These are phyloP conservation scores for Excalfactoria chinensis DNA, from an alignment of 2,113 vertebrate genomes.

Conservation along the genomic window DNA sequence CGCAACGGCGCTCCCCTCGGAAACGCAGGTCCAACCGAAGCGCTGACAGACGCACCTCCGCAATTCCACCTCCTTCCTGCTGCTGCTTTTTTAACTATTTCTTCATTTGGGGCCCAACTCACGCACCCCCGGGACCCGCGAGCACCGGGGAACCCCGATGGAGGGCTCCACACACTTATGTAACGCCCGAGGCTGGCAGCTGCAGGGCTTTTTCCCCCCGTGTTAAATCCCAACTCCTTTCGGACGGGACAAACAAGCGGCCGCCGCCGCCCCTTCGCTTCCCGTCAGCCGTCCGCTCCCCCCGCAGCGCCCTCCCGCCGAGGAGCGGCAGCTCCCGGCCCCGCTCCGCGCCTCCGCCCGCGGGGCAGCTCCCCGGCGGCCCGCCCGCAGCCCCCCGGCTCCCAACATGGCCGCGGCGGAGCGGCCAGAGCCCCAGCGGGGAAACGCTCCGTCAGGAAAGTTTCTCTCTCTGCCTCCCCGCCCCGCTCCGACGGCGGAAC, in stretches of 20 bases:
- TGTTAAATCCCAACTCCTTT: background rate
- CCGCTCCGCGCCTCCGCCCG: background rate
- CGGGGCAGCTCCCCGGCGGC: background rate
- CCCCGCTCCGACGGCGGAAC: background rate
- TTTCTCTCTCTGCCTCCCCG: background rate
- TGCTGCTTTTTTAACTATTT: too few species aligned
- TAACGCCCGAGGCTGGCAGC: background rate
- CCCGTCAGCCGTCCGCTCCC: background rate
- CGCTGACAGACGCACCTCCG: background rate
- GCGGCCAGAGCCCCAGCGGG: background rate
- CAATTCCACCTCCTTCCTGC: background rate
- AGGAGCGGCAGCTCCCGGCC: background rate
- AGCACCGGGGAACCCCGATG: background rate
- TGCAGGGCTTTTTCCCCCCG: too few species aligned
- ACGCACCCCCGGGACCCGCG: background rate
- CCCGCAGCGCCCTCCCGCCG: background rate
- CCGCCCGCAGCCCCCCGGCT: background rate
- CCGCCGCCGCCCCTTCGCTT: background rate
- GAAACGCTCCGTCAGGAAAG: background rate
- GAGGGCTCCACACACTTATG: constrained; percentile 8
- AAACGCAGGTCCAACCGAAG: background rate
- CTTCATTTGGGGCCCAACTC: background rate
- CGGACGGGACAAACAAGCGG: background rate
- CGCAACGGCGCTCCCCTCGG: too few species aligned
- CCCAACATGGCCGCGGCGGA: constrained; percentile 60